Percentiles rank a stretch among this genome's conserved stretches.
Evolutionary conservation across 2,888 invertebrate species (phyloP).

Genomic region (Idaea straminata): DNA sequence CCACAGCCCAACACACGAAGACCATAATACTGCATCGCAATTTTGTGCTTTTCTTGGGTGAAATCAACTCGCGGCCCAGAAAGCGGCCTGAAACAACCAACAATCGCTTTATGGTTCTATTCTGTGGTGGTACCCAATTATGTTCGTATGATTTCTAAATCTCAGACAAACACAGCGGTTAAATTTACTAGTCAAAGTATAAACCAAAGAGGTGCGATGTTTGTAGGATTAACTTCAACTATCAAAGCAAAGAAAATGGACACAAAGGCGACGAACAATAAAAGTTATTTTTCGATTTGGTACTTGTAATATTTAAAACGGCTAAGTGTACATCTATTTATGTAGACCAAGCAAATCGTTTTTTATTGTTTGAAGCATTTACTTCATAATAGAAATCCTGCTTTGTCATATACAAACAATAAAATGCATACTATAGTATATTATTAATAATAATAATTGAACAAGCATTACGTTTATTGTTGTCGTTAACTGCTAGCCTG

Average conservation of each 20-base stretch:
- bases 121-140: neutral
- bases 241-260: neutral
- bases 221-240: too few relatives aligned
- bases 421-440: neutral
- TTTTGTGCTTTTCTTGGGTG: conserved; percentile 44
- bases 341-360: too few relatives aligned
- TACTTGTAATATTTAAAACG: neutral
- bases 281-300: neutral
- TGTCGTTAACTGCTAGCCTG: neutral
- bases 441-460: neutral
- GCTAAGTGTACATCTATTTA: too few relatives aligned
- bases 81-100: conserved; percentile 61
- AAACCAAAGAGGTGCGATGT: too few relatives aligned
- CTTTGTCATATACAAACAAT: neutral
- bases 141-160: neutral
- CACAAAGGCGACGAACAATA: neutral
- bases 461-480: neutral
- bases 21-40: conserved; percentile 69
- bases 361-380: too few relatives aligned
- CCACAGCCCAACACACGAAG: conserved; percentile 68
- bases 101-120: neutral
- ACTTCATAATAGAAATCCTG: neutral
- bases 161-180: neutral
- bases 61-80: conserved; percentile 66
- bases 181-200: too few relatives aligned